These are phyloP conservation scores for Danaus melanippus DNA, from an alignment of 1,140 invertebrate species.

Conservation along the genomic window DNA sequence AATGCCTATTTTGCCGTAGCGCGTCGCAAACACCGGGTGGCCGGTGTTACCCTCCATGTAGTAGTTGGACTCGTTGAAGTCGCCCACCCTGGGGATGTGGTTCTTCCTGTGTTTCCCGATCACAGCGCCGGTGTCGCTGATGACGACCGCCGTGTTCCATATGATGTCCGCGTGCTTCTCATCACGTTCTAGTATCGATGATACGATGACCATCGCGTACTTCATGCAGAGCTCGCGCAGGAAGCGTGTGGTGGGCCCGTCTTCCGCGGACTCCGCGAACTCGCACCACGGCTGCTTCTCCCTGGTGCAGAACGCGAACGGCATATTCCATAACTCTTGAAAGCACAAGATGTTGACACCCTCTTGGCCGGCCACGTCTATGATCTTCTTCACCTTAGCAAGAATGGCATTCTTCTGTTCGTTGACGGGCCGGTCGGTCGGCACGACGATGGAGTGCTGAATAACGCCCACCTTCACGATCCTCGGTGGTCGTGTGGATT, in stretches of 20 bases:
- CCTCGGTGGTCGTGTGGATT: constrained; percentile 80
- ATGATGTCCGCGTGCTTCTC: constrained; percentile 88
- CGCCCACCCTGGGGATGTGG: constrained; percentile 97
- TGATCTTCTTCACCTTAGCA: constrained; percentile 84
- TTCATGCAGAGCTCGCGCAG: constrained; percentile 85
- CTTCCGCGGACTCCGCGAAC: constrained; percentile 94
- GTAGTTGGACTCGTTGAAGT: constrained; percentile 99
- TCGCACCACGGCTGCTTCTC: constrained; percentile 98
- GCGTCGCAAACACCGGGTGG: constrained; percentile 93
- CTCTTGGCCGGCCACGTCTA: constrained; percentile 84
- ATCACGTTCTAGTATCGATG: constrained; percentile 96
- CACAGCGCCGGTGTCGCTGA: constrained; percentile 89
- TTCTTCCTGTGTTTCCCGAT: constrained; percentile 98
- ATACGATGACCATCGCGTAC: constrained; percentile 97
- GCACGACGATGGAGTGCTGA: constrained; percentile 89
- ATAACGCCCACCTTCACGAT: constrained; percentile 90
- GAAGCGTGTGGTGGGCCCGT: constrained; percentile 90
- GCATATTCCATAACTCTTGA: constrained; percentile 99
- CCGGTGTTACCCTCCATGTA: constrained; percentile 97
- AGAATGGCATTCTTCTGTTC: constrained; percentile 89
- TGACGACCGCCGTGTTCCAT: constrained; percentile 97
- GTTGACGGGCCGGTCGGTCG: constrained; percentile 83
- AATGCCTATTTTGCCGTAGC: constrained; percentile 91
- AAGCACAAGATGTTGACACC: constrained; percentile 95
- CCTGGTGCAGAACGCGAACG: constrained; percentile 98